Base-by-base conservation (phyloP, 1,140 invertebrate genomes). In the Pseudomyrmex flavicornis region DNA sequence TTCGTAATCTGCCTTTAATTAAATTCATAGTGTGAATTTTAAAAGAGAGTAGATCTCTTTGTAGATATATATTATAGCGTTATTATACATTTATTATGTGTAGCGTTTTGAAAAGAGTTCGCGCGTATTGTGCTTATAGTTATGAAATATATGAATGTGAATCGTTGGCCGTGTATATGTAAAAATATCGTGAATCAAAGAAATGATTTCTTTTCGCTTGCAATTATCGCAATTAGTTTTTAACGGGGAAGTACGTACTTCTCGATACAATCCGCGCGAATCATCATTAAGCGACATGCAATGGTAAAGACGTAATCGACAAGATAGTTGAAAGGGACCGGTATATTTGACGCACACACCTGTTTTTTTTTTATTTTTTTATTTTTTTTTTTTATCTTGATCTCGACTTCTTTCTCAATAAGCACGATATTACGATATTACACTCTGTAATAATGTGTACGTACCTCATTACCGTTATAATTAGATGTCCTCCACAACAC, bases 221-320 rank as follows among this genome's bases (percentile, higher is more conserved):
- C 22, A n/a, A 52, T 75, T 75, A 75, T 22, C 2, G 13, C 8
- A 13, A 73, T 73, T 73, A 73, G 17, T 26, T 74, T 56, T n/a
- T 4, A 10, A 52, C 15, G 22, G 35, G 35, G 12, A 66, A 84
- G 2, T 56, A 76, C 35, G 35, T 35, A 35, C 5, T 35, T 35
- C 5, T 62, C 58, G 22, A 65, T 58, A 83, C 73, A 22, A 61
- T 17, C 9, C 44, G 69, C 59, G 63, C 62, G 68, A 65, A 69
- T 35, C 61, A 65, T 86, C 68, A 69, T 86, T 86, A 86, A 22
- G 54, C 35, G 22, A 44, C 58, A 70, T 62, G 72, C 58, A 62
- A 70, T 26, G 61, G 10, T 80, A 59, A 52, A 82, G 70, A 85
- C 48, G 56, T 87, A 72, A 88, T 87, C 87, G 75, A 72, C 70